phyloP scores from a whole-genome alignment of 2,113 vertebrate species.

The Cynoglossus semilaevis region DNA sequence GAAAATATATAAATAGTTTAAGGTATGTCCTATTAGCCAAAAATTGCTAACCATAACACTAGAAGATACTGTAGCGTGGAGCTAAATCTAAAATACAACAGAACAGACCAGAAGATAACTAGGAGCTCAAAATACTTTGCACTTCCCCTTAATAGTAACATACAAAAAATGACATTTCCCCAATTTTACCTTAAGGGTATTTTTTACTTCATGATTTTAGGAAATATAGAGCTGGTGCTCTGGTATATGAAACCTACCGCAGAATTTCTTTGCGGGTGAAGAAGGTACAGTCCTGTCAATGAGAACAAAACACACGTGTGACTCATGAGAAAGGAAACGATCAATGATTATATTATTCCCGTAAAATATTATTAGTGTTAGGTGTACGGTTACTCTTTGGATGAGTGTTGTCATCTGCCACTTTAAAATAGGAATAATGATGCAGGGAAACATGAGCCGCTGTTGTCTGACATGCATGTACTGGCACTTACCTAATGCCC shows the following conservation, averaged over 20 bases:
- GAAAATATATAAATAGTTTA: no score
- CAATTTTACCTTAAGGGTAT: no score
- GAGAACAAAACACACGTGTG: constrained; percentile 38
- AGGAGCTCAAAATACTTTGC: no score
- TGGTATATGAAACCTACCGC: constrained; percentile 77
- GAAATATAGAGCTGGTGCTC: no score
- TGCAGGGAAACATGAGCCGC: constrained; percentile 51
- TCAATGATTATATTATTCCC: neutral
- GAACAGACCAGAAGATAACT: no score
- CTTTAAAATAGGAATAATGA: constrained; percentile 16
- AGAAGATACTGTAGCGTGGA: no score
- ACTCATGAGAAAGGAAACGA: neutral
- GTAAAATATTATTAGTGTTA: neutral
- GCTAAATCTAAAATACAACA: no score
- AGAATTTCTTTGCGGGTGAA: constrained; percentile 98
- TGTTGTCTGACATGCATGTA: constrained; percentile 46
- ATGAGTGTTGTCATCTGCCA: constrained; percentile 43
- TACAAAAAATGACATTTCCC: no score
- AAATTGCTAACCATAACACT: no score
- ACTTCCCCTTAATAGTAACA: no score
- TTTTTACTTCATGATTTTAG: no score
- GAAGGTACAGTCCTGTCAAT: constrained; percentile 92
- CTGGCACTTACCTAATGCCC: constrained; percentile 12
- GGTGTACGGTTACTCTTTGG: constrained; percentile 51
- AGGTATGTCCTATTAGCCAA: no score